A percentile compares a stretch with the other conserved stretches of the same genome.
These are phyloP conservation scores for Eledone cirrhosa DNA, from an alignment of 2,888 invertebrate species.

Conservation along the genomic window DNA sequence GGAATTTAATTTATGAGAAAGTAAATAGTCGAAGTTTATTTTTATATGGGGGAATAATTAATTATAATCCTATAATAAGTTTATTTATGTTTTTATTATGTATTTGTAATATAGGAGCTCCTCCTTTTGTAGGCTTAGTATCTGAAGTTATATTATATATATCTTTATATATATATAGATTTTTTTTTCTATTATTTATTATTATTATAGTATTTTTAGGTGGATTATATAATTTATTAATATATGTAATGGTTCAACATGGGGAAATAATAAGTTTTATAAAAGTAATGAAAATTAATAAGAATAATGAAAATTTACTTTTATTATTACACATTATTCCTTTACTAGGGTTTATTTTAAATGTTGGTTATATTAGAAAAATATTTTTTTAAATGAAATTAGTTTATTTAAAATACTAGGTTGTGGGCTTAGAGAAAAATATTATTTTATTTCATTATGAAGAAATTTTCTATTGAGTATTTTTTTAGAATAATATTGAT, in stretches of 20 bases:
- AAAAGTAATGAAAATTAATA: neutral
- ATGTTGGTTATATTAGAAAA: no score
- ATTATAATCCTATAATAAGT: constrained; percentile 69
- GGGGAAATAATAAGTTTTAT: constrained; percentile 58
- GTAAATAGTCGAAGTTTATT: constrained; percentile 70
- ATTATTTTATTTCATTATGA: neutral
- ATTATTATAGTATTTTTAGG: constrained; percentile 75
- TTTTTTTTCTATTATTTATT: constrained; percentile 70
- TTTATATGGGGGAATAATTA: constrained; percentile 70
- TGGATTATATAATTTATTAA: constrained; percentile 74
- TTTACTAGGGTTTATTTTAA: constrained; percentile 12
- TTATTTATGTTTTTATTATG: constrained; percentile 76
- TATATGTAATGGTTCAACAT: constrained; percentile 75
- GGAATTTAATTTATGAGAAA: constrained; percentile 47
- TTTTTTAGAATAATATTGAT: neutral
- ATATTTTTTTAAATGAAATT: no score
- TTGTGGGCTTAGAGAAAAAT: constrained; percentile 66
- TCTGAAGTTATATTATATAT: constrained; percentile 76
- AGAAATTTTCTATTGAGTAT: no score
- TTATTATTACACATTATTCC: constrained; percentile 25
- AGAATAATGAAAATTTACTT: neutral
- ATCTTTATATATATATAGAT: constrained; percentile 71
- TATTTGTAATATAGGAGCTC: constrained; percentile 74
- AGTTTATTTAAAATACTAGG: constrained; percentile 23
- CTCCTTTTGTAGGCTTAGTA: constrained; percentile 76